Evolutionary conservation across 2,113 vertebrate species (phyloP).

Genomic region (Myotis davidii): DNA sequence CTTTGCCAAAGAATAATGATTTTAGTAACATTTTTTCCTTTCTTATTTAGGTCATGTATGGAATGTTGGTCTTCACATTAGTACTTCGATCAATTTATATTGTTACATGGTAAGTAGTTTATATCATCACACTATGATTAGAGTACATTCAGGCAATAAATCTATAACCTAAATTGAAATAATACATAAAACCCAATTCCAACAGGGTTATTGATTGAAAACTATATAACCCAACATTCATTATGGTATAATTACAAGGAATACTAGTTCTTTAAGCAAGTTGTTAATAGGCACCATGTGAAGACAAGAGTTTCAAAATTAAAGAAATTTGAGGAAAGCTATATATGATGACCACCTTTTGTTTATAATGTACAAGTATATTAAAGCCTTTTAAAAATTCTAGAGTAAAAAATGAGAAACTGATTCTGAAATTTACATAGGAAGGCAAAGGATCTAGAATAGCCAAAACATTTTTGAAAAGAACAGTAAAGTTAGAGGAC

Average conservation of each 20-base stretch:
- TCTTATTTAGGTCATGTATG: constrained; percentile 95
- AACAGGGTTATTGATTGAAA: constrained; percentile 18
- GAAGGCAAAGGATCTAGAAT: background rate
- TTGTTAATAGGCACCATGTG: constrained; percentile 10
- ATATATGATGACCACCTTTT: background rate
- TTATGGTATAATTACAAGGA: background rate
- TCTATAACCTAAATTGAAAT: constrained; percentile 37
- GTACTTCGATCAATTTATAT: constrained; percentile 96
- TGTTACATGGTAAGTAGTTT: constrained; percentile 94
- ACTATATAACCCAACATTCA: constrained; percentile 25
- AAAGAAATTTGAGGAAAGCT: constrained; percentile 38
- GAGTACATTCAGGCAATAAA: constrained; percentile 10
- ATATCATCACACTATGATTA: background rate
- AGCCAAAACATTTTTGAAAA: constrained; percentile 18
- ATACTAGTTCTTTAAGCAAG: background rate
- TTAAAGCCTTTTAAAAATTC: constrained; percentile 31
- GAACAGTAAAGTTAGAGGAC: background rate
- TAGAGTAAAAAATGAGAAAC: constrained; percentile 27
- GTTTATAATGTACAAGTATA: background rate
- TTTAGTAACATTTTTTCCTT: constrained; percentile 57
- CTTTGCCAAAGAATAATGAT: constrained; percentile 32
- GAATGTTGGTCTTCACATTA: constrained; percentile 92
- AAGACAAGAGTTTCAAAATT: constrained; percentile 42
- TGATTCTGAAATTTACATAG: constrained; percentile 25
- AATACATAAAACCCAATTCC: constrained; percentile 40